phyloP scores from a whole-genome alignment of 2,113 vertebrate species.

The Eulemur rufifrons region DNA sequence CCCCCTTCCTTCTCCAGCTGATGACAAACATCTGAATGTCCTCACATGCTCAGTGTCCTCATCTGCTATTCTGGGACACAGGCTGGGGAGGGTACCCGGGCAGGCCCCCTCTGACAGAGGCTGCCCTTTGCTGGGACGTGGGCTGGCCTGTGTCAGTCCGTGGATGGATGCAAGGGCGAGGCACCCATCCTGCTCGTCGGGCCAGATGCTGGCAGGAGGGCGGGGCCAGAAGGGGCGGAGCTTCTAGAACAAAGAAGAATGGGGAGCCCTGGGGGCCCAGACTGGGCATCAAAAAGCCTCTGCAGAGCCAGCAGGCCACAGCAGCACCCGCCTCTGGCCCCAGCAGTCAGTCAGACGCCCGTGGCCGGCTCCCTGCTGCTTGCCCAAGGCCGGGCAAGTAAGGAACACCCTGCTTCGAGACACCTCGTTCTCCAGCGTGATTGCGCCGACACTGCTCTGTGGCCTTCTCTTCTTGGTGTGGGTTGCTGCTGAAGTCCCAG shows the following conservation, averaged over 20 bases:
- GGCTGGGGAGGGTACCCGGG: conserved; percentile 38
- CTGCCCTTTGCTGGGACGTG: not conserved
- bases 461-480: conserved; percentile 59
- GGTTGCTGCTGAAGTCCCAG: conserved; percentile 45
- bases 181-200: conserved; percentile 68
- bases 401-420: not conserved
- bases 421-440: conserved; percentile 60
- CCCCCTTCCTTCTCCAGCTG: not conserved
- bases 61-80: conserved; percentile 24
- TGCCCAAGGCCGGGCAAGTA: not conserved
- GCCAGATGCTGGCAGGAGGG: conserved; percentile 66
- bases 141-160: not conserved
- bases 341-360: not conserved
- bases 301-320: not conserved
- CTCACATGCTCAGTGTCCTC: not conserved
- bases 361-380: not conserved
- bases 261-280: conserved; percentile 56
- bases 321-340: not conserved
- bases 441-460: conserved; percentile 58
- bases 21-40: not conserved
- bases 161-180: conserved; percentile 61
- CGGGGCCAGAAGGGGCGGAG: conserved; percentile 44
- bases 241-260: conserved; percentile 73
- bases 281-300: conserved; percentile 74
- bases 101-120: not conserved